phyloP scores from a whole-genome alignment of 2,888 invertebrate species.

The Clunio marinus region DNA sequence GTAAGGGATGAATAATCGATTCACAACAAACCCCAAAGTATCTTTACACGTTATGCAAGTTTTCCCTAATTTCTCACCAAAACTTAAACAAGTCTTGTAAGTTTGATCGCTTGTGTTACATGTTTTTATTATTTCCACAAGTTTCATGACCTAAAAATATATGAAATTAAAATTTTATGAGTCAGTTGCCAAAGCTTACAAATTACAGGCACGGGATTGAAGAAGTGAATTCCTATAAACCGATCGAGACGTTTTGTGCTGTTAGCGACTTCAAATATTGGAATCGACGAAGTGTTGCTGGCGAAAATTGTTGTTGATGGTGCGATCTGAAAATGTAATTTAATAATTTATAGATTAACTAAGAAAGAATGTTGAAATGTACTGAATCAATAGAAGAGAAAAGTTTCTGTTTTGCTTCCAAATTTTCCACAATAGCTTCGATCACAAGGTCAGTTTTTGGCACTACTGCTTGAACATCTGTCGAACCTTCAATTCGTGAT shows the following conservation, averaged over 20 bases:
- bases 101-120: conserved; percentile 73
- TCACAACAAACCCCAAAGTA: conserved; percentile 89
- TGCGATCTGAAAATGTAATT: conserved; percentile 60
- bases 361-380: too few relatives aligned
- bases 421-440: conserved; percentile 82
- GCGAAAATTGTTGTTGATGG: conserved; percentile 74
- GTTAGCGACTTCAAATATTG: conserved; percentile 74
- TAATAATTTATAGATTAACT: too few relatives aligned
- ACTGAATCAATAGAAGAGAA: conserved; percentile 68
- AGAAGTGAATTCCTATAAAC: conserved; percentile 87
- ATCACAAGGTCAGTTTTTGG: conserved; percentile 70
- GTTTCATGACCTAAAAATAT: too few relatives aligned
- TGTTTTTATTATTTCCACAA: conserved; percentile 76
- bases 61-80: conserved; percentile 79
- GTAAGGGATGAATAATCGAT: conserved; percentile 79
- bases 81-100: conserved; percentile 66
- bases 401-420: conserved; percentile 70
- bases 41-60: conserved; percentile 84
- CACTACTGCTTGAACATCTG: conserved; percentile 59
- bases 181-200: too few relatives aligned
- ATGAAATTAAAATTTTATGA: too few relatives aligned
- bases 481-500: conserved; percentile 58
- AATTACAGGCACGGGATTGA: conserved; percentile 87
- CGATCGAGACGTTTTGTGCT: conserved; percentile 67
- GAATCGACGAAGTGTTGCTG: conserved; percentile 84